Evolutionary conservation across 2,797 vertebrate species (phyloP).

Genomic region (Arctocebus calabarensis): DNA sequence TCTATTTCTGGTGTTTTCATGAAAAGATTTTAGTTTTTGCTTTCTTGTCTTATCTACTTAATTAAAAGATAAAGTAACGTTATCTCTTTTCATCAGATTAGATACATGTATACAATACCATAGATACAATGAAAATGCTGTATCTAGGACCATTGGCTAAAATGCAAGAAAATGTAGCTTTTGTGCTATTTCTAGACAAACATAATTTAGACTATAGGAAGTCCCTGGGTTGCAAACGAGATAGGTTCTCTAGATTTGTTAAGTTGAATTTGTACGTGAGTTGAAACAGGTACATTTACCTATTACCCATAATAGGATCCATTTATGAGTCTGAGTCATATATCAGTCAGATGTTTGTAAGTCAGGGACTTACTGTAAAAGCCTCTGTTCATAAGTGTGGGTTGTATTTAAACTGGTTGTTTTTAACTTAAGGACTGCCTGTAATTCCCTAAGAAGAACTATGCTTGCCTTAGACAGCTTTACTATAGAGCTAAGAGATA

Average conservation of each 20-base stretch:
- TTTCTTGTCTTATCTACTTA: slow-evolving; percentile 25
- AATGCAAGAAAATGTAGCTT: not conserved
- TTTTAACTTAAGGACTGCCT: too few species aligned
- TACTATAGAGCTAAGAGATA: not conserved
- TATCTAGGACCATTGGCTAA: not conserved
- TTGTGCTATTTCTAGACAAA: not conserved
- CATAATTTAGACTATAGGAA: not conserved
- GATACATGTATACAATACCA: not conserved
- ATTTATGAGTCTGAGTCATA: too few species aligned
- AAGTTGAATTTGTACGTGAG: too few species aligned
- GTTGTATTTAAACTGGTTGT: too few species aligned
- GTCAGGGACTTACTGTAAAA: too few species aligned
- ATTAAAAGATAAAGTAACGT: slow-evolving; percentile 28
- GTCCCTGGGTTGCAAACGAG: too few species aligned
- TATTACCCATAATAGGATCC: too few species aligned
- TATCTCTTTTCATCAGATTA: not conserved
- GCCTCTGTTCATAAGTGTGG: too few species aligned
- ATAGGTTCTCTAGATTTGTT: too few species aligned
- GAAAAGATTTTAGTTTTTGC: slow-evolving; percentile 4
- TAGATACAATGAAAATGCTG: not conserved
- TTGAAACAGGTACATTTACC: too few species aligned
- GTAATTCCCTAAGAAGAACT: not conserved
- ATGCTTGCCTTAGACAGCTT: not conserved
- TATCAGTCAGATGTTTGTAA: too few species aligned
- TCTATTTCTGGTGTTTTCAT: slow-evolving; percentile 9